Base-by-base conservation (phyloP, 2,888 invertebrate genomes). In the Campoletis raptor region DNA sequence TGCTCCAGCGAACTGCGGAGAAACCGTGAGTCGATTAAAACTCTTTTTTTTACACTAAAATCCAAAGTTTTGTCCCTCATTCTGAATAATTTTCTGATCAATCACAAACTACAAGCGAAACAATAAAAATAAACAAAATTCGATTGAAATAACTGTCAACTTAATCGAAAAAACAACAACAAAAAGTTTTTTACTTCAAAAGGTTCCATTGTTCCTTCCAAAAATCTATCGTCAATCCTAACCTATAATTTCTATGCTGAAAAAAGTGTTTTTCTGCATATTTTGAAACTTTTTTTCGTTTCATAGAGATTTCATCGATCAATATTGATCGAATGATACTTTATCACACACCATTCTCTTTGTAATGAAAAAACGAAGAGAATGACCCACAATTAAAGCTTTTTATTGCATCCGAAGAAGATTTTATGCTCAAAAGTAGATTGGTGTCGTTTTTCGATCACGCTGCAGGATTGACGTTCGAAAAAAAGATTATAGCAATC, bases 21-120 rank as follows among this genome's bases (percentile, higher is more conserved):
- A 66, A 30, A 66, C 52, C 24, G 81, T 81, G 81, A 81, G 81
- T 73, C 30, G 24, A 81, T 64, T 3, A 21, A 9, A 18, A 37
- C 9, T 30, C 24, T 81, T 61, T 40, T 67, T 67, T 66, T 78
- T 52, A 10, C 57, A 12, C 57, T 30, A 9, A 57, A 24, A 57
- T 24, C 4, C 12, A 24, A 57, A 24, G 2, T 30, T 30, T 57
- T 57, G 0, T 24, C 4, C 1, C 12, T 24, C 30, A 12, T 30
- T 61, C 6, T 30, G 0, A 30, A 12, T 6, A 7, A 61, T 61
- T 6, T 12, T 30, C 6, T 6, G 30, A 54, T 21, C 21, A 2
- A 21, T 54, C 21, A 54, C 6, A 54, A 54, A 6, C 21, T 24
- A 18, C 18, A 5, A 48, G 54, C 2, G 9, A 24, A 54, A 8